A percentile compares a stretch with the other conserved stretches of the same genome.
Evolutionary conservation across 2,113 vertebrate genomes (phyloP).

Genomic region (Monarcha castaneiventris): DNA sequence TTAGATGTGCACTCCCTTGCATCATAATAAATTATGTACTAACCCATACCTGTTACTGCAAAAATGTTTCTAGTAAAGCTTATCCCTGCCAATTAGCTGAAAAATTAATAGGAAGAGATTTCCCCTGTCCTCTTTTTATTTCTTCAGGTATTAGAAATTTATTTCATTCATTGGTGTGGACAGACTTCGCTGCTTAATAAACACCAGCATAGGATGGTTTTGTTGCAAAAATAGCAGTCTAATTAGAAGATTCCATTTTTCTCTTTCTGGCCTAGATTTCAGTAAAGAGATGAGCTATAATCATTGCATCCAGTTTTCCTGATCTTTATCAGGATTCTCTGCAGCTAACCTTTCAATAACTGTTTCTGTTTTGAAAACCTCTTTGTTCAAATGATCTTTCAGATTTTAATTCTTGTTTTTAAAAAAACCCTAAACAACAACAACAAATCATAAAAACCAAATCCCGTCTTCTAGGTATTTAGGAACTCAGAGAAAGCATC

Average conservation of each 20-base stretch:
- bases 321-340: not conserved
- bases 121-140: not conserved
- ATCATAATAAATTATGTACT: not conserved
- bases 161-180: not conserved
- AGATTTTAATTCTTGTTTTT: not conserved
- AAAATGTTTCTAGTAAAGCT: not conserved
- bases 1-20: not conserved
- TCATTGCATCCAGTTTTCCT: not conserved
- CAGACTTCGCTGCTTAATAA: not conserved
- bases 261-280: not conserved
- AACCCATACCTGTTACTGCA: not conserved
- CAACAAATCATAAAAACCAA: not conserved
- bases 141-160: not conserved
- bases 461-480: not conserved
- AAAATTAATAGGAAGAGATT: not conserved
- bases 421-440: not conserved
- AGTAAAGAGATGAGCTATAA: not conserved
- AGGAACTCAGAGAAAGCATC: not conserved
- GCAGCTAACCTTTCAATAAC: not conserved
- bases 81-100: not conserved
- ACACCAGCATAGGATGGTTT: not conserved
- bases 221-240: not conserved
- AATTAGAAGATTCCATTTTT: not conserved
- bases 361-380: not conserved
- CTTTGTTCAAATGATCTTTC: not conserved